Base-by-base conservation (phyloP, 1,140 invertebrate species). In the Bombyx mandarina region DNA sequence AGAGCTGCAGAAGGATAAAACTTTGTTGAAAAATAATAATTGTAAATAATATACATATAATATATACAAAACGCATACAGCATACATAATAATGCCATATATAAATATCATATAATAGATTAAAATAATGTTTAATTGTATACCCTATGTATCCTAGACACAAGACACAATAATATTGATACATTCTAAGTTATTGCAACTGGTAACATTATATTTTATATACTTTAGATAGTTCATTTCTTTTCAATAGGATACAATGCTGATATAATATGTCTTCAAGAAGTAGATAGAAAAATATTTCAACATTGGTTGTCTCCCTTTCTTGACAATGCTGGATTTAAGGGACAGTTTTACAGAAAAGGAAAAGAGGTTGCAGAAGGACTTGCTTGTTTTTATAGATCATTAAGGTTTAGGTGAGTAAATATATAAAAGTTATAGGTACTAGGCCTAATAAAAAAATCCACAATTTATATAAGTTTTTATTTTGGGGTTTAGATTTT, bases 241-340 rank as follows among this genome's bases (percentile, higher is more conserved):
- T 45, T 42, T 55, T 49, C 83, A 84, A 56, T 64, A 92, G 95
- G 95, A 12, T 98, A 97, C 69, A 95, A 98, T 88, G 91, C 92
- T 43, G 97, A 99, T 85, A 88, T 98, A 50, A 89, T 97, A 45
- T 98, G 96, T 73, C 85, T 99, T 9, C 97, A 99, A 92, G 97
- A 99, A 90, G 95, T 98, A 0, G 97, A 98, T 80, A 75, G 68
- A 8, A 95, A 94, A 86, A 86, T 97, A 35, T 98, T 93, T 77
- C 77, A 93, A 12, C 76, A 90, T 65, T 93, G 95, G 75, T 88
- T 97, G n/a, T 64, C 82, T 45, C 91, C 92, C 8, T 80, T 92
- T 18, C 82, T 98, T 0, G 69, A 75, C 8, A 59, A 69, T 7
- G 60, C 90, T 7, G 89, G 91, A 6, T 91, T 92, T 55, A 79